These are phyloP conservation scores for Threskiornis aethiopicus DNA, from an alignment of 2,797 vertebrate genomes.

Conservation along the genomic window DNA sequence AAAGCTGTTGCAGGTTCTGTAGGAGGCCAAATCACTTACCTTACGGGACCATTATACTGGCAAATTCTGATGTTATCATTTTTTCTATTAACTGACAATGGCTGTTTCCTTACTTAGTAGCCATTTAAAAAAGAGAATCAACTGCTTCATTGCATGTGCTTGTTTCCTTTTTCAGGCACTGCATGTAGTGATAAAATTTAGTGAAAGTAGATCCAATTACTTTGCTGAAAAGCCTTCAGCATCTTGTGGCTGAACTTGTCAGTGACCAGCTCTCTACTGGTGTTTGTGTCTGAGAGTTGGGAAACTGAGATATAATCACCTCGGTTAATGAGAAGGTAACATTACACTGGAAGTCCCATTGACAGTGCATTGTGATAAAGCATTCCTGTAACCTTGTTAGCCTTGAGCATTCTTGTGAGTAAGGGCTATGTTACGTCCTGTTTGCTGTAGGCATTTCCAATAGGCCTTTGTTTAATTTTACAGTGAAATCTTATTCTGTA, in stretches of 20 bases:
- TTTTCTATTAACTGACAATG: not conserved
- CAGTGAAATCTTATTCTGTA: not conserved
- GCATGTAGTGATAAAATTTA: not conserved
- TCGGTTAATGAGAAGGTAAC: not conserved
- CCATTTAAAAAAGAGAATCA: not conserved
- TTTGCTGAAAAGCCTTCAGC: not conserved
- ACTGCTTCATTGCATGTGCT: not conserved
- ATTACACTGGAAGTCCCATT: not conserved
- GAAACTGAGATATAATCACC: not conserved
- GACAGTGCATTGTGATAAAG: not conserved
- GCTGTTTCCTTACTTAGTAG: not conserved
- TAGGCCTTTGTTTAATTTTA: not conserved
- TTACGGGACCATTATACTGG: not conserved
- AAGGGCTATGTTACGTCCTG: not conserved
- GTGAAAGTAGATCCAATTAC: not conserved
- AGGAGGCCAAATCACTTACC: not conserved
- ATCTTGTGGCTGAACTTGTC: not conserved
- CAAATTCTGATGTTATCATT: not conserved
- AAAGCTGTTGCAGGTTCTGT: not conserved
- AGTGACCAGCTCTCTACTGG: rapidly evolving
- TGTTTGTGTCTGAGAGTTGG: not conserved
- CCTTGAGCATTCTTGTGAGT: not conserved
- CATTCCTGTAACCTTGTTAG: not conserved
- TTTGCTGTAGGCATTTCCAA: not conserved
- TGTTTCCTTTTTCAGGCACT: not conserved